Evolutionary conservation across 1,140 invertebrate species (phyloP), one percentile per base, ranked within the genome.

Genomic region (Cotesia vestalis): DNA sequence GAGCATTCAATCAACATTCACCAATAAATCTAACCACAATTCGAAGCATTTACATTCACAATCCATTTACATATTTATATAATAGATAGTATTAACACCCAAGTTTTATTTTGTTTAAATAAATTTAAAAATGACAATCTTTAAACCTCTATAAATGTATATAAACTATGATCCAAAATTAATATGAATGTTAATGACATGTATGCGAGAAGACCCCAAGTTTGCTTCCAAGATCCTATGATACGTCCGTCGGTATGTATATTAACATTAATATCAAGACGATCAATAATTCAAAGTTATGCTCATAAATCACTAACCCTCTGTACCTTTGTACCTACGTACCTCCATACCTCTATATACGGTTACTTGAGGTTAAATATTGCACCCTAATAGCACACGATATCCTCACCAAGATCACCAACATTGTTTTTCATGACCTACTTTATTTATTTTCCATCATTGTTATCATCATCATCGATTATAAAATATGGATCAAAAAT

Each of bases 11-110:
- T 9, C 61, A 74, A 78, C 74, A 62, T 73, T 38, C 67, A 63
- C 64, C 64, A 17, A 62, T 59, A 75, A 75, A 79, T 75, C 71
- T 62, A 69, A 79, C 78, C 78, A 62, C 78, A 78, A 79, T 27
- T 3, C 2, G 0, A 27, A 27, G 3, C 27, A 27, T 17, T 17
- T 17, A 17, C 17, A 17, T 17, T 17, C 17, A 27, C 27, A 27
- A 27, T 27, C 27, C 27, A 3, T 27, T 27, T 27, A 27, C 1
- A 27, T 27, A 27, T 27, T 27, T 3, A 27, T 27, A 27, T 27
- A 27, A 27, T 27, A 27, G 27, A 27, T 27, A 27, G 0, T 17
- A 17, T 17, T 17, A 1, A 17, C 1, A 17, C 17, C 17, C 17
- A 17, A 17, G 0, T 17, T 17, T 17, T 17, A 17, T 1, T 17